Evolutionary conservation across 1,140 invertebrate species (phyloP).

Genomic region (Microplitis mediator): DNA sequence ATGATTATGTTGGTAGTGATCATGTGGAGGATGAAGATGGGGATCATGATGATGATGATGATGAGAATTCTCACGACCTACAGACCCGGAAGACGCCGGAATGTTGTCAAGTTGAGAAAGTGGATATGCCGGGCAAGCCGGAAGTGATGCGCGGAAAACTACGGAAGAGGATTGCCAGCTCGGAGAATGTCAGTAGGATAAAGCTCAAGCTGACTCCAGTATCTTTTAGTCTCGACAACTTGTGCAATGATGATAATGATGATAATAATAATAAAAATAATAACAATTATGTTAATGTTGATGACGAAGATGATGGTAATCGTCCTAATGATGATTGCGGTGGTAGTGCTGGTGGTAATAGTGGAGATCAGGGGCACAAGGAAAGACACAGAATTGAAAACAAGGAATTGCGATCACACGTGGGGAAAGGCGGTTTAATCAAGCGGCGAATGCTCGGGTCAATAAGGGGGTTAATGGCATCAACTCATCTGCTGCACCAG

Average conservation of each 20-base stretch:
- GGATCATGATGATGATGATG: not conserved
- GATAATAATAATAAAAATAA: constrained; percentile 28
- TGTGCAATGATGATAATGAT: constrained; percentile 38
- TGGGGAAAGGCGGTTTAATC: constrained; percentile 47
- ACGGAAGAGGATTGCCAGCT: constrained; percentile 41
- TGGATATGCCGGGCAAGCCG: constrained; percentile 12
- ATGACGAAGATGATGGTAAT: not conserved
- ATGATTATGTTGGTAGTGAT: not conserved
- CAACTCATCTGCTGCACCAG: constrained; percentile 52
- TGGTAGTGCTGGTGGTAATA: not conserved
- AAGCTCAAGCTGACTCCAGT: constrained; percentile 35
- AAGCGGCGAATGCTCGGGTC: constrained; percentile 57
- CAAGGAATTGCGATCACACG: constrained; percentile 24
- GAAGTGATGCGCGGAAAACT: constrained; percentile 12
- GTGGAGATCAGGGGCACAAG: too few relatives aligned
- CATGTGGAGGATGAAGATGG: not conserved
- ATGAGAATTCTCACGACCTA: not conserved
- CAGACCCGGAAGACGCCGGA: constrained; percentile 12
- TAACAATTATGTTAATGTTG: not conserved
- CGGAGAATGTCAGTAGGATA: constrained; percentile 38
- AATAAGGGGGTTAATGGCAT: constrained; percentile 57
- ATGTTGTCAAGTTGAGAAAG: constrained; percentile 9
- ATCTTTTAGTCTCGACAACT: constrained; percentile 49
- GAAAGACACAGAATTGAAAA: not conserved
- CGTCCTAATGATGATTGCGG: not conserved